Conservation (phyloP, 2,888 invertebrate genomes). For the Cantharis rustica region DNA sequence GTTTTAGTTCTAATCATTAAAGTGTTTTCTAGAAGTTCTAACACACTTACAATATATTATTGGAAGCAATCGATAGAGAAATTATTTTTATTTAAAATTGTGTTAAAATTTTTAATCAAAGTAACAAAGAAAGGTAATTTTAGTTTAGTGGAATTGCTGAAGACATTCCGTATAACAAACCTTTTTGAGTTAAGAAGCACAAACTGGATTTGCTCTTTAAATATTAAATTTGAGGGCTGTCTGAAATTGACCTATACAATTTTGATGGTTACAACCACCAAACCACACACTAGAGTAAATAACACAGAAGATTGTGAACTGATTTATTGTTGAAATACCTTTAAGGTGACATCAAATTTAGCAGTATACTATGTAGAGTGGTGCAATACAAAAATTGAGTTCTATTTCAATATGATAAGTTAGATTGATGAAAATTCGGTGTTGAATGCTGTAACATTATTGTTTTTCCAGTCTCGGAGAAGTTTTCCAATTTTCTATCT, state of each 20-base stretch:
- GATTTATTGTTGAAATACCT: neutral
- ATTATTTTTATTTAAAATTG: neutral
- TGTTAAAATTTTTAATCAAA: neutral
- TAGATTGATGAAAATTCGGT: neutral
- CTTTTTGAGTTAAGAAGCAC: neutral
- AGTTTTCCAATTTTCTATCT: neutral
- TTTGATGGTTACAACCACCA: constrained; percentile 2
- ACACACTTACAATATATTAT: neutral
- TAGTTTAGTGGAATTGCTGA: neutral
- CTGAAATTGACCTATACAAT: constrained; percentile 3
- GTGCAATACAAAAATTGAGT: neutral
- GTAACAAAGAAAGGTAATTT: neutral
- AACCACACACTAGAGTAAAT: neutral
- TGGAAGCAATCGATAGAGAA: neutral
- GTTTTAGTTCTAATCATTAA: neutral
- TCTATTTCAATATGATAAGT: neutral
- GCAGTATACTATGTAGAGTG: neutral
- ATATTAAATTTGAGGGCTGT: neutral
- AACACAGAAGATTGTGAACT: neutral
- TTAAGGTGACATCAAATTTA: neutral
- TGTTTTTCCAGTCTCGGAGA: neutral
- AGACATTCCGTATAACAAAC: neutral
- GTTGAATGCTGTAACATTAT: neutral
- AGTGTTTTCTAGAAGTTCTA: neutral
- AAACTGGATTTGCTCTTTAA: neutral